Evolutionary conservation across 2,113 vertebrate species (phyloP).

Genomic region (Physeter macrocephalus): DNA sequence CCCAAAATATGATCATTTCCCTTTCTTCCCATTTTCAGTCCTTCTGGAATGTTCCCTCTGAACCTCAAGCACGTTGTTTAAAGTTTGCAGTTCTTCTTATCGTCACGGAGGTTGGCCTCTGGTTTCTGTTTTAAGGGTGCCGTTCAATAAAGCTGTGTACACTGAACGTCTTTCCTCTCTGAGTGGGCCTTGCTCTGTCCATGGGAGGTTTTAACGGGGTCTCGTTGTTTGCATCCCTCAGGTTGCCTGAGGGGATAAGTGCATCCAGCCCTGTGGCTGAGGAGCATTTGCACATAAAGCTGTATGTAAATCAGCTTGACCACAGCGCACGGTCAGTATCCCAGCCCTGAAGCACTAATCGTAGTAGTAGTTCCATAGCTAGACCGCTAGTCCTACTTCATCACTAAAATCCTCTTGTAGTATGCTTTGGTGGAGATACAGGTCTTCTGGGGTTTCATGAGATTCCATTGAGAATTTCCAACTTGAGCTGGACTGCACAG

Average conservation of each 20-base stretch:
- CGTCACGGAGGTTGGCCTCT: neutral
- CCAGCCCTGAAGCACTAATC: conserved; percentile 74
- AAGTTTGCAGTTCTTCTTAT: neutral
- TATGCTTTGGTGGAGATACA: conserved; percentile 22
- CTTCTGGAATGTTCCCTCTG: conserved; percentile 42
- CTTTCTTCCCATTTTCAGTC: conserved; percentile 45
- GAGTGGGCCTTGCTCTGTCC: conserved; percentile 65
- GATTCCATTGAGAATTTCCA: conserved; percentile 61
- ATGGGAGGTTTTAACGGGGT: conserved; percentile 73
- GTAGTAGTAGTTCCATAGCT: conserved; percentile 67
- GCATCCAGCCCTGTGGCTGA: conserved; percentile 80
- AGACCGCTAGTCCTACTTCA: conserved; percentile 55
- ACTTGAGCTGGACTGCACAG: conserved; percentile 53
- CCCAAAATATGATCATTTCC: conserved; percentile 12
- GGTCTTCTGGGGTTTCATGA: conserved; percentile 60
- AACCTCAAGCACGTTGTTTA: conserved; percentile 32
- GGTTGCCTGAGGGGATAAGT: conserved; percentile 81
- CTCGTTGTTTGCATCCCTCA: conserved; percentile 81
- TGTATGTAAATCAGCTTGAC: conserved; percentile 84
- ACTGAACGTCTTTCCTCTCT: conserved; percentile 36
- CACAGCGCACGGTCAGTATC: conserved; percentile 81
- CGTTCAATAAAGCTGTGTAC: conserved; percentile 65
- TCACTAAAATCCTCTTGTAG: conserved; percentile 61
- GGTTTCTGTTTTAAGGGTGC: conserved; percentile 50
- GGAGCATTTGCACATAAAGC: conserved; percentile 83